Percentiles rank a stretch among this genome's conserved stretches.
Conservation (phyloP, 2,888 invertebrate genomes). For the Alsophila aescularia region DNA sequence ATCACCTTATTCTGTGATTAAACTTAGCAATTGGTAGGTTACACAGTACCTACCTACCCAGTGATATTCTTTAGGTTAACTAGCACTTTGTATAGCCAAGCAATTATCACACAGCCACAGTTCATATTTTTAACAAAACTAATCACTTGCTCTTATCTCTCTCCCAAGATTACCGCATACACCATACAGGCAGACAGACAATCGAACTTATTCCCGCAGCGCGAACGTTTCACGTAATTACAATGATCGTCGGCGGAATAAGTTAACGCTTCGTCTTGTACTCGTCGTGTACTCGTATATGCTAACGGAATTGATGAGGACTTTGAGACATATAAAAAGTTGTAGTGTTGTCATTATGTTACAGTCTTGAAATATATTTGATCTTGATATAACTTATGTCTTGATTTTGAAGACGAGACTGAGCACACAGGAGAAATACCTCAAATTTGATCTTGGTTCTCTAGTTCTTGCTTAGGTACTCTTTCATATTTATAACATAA, state of each 20-base stretch:
- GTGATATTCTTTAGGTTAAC: too few species aligned
- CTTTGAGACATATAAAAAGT: conserved; percentile 13
- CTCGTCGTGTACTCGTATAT: conserved; percentile 14
- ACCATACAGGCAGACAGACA: conserved; percentile 22
- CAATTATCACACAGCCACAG: conserved; percentile 4
- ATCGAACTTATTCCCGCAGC: conserved; percentile 24
- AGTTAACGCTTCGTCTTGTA: conserved; percentile 21
- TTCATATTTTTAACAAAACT: conserved; percentile 4
- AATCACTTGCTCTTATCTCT: conserved; percentile 14
- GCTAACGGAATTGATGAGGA: conserved; percentile 17
- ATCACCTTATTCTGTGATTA: too few species aligned
- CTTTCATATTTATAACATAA: too few species aligned
- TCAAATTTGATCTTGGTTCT: too few species aligned
- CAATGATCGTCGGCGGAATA: conserved; percentile 25
- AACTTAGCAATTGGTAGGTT: too few species aligned
- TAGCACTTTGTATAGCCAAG: conserved; percentile 14
- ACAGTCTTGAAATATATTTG: neutral
- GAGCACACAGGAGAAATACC: too few species aligned
- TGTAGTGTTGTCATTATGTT: conserved; percentile 13
- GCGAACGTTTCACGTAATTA: conserved; percentile 29
- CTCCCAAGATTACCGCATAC: conserved; percentile 14
- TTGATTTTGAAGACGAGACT: neutral
- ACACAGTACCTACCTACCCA: too few species aligned
- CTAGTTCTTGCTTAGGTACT: too few species aligned
- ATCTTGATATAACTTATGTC: too few species aligned